Percentiles rank a stretch among this genome's conserved stretches.
Evolutionary conservation across 1,140 invertebrate species (phyloP).

Genomic region (Venturia canescens): DNA sequence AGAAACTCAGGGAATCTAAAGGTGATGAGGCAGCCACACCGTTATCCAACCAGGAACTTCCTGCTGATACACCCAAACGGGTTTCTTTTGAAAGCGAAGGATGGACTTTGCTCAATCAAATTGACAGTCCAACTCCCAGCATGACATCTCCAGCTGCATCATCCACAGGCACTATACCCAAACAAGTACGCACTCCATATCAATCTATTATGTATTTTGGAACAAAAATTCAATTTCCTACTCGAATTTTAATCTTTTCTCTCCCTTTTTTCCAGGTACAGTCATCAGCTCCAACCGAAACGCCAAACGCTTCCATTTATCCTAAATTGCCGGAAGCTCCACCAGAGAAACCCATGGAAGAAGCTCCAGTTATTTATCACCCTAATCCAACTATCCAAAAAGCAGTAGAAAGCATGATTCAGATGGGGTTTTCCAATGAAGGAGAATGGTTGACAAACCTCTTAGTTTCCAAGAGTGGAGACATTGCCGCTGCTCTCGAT

Average conservation of each 20-base stretch:
- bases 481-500: slow-evolving; percentile 85
- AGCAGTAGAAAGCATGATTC: slow-evolving; percentile 83
- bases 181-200: slow-evolving; percentile 46
- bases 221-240: not conserved
- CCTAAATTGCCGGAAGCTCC: slow-evolving; percentile 57
- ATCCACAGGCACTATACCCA: slow-evolving; percentile 26
- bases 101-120: slow-evolving; percentile 66
- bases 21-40: not conserved
- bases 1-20: slow-evolving; percentile 36
- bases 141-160: slow-evolving; percentile 2
- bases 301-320: slow-evolving; percentile 56
- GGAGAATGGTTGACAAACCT: slow-evolving; percentile 80
- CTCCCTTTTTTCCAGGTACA: slow-evolving; percentile 37
- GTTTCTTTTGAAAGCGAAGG: slow-evolving; percentile 58
- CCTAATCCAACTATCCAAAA: slow-evolving; percentile 80
- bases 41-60: not conserved
- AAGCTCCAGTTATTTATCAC: slow-evolving; percentile 58
- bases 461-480: slow-evolving; percentile 80
- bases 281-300: slow-evolving; percentile 28
- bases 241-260: too few species aligned
- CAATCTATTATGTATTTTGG: too few species aligned
- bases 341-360: slow-evolving; percentile 8
- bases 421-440: slow-evolving; percentile 90
- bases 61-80: slow-evolving; percentile 16
- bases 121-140: slow-evolving; percentile 45